phyloP scores from a whole-genome alignment of 2,888 invertebrate genomes.

The Malacosoma neustria region DNA sequence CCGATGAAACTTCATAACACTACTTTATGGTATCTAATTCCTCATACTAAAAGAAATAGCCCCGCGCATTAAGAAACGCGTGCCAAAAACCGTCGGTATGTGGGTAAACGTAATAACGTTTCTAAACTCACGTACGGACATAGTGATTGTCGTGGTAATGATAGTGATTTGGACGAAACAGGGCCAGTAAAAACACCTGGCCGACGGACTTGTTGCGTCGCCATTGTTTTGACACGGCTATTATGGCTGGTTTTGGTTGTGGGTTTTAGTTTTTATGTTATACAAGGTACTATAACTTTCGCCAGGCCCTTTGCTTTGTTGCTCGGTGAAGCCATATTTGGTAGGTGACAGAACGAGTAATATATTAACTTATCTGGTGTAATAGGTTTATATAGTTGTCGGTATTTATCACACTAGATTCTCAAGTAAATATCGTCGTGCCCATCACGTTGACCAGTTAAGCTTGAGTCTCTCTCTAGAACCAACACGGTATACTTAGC shows the following conservation, averaged over 20 bases:
- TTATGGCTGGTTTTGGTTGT: not conserved
- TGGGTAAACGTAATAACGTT: constrained; percentile 1
- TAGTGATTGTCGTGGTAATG: constrained; percentile 44
- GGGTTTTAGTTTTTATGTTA: not conserved
- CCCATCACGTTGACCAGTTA: too few species aligned
- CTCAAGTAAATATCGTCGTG: too few species aligned
- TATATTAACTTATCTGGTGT: too few species aligned
- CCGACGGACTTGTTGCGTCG: not conserved
- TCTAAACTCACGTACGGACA: constrained; percentile 23
- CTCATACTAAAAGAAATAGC: not conserved
- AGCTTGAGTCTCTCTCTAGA: too few species aligned
- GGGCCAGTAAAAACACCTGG: constrained; percentile 30
- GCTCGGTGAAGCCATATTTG: too few species aligned
- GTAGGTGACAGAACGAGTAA: too few species aligned
- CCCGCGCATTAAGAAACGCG: not conserved
- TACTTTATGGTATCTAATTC: too few species aligned
- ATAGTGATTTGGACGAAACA: constrained; percentile 40
- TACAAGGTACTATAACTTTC: not conserved
- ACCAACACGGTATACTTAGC: too few species aligned
- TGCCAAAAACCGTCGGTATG: not conserved
- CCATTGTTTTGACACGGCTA: not conserved
- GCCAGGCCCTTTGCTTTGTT: not conserved
- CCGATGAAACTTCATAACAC: too few species aligned
- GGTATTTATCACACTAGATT: too few species aligned
- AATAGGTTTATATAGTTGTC: too few species aligned